Base-by-base conservation (phyloP, 2,797 vertebrate species). In the Danio jaintianensis region DNA sequence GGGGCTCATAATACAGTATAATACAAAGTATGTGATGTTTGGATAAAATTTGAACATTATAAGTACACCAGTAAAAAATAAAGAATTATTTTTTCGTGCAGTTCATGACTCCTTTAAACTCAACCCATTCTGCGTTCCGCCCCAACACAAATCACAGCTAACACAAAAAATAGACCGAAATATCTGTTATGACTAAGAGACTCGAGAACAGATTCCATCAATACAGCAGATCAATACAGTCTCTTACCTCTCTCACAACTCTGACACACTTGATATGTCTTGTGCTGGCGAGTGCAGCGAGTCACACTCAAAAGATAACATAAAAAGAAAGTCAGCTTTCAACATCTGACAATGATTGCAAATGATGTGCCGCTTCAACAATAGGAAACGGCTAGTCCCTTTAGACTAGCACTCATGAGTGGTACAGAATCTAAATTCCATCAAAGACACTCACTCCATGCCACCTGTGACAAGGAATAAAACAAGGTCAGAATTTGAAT, bases 311-410 rank as follows among this genome's bases (percentile, higher is more conserved):
- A 89, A 89, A 88, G 84, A 85, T 81, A 83, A 91, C 84, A 92
- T 88, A 87, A 91, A 80, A 92, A 92, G 91, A 87, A 88, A 86
- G 90, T 90, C 83, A 91, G 88, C 85, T 88, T 20, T 91, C 90
- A 90, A 69, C 82, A 86, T 86, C 87, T 89, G 84, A 89, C 89
- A 89, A 88, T 84, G 85, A 86, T 81, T 76, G 83, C 72, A 83
- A 69, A 83, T 81, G 83, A 84, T 83, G 78, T 63, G 71, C 75
- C 71, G 79, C 43, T 59, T 69, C 79, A 84, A 81, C 61, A 63
- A 75, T 81, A 75, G 56, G 58, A 81, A 82, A 64, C 38, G 76
- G 58, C 43, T 59, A 53, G 67, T 83, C 81, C 79, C 83, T 73
- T 69, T 76, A 77, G 81, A 75, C 67, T 66, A 79, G 70, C 81